phyloP scores from a whole-genome alignment of 1,140 invertebrate genomes.

The Portunus trituberculatus region DNA sequence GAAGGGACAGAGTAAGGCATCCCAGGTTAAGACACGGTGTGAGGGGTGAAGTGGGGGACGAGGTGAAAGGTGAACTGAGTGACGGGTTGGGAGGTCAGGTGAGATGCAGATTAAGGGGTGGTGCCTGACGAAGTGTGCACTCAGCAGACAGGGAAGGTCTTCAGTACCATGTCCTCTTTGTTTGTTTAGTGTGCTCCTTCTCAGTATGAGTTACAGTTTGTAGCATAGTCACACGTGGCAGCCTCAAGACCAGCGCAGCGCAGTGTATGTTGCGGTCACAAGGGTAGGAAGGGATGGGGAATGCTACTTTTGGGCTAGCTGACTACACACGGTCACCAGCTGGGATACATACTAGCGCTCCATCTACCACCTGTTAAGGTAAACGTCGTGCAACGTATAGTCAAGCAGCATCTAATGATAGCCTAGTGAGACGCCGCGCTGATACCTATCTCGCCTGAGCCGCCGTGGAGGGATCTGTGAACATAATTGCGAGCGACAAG shows the following conservation, averaged over 20 bases:
- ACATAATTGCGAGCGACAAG: not conserved
- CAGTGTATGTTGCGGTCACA: not conserved
- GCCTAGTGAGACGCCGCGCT: not conserved
- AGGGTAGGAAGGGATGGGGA: too few species aligned
- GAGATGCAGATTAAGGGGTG: too few species aligned
- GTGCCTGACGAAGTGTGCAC: too few species aligned
- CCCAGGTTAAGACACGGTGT: too few species aligned
- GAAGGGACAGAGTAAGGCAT: too few species aligned
- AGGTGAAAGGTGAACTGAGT: too few species aligned
- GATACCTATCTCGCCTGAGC: not conserved
- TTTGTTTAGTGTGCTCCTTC: not conserved
- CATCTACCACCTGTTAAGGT: not conserved
- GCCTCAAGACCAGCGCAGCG: not conserved
- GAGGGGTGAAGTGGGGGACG: too few species aligned
- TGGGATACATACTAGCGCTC: not conserved
- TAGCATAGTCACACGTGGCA: not conserved
- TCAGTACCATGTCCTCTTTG: not conserved
- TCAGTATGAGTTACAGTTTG: not conserved
- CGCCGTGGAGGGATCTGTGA: not conserved
- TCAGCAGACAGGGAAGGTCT: too few species aligned
- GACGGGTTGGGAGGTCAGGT: too few species aligned
- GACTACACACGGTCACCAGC: not conserved
- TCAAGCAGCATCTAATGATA: not conserved
- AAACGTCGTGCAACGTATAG: not conserved
- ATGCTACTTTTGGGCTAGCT: not conserved